Conservation (phyloP, 64 coral and sea anemone genomes). For the Montipora foliosa region DNA sequence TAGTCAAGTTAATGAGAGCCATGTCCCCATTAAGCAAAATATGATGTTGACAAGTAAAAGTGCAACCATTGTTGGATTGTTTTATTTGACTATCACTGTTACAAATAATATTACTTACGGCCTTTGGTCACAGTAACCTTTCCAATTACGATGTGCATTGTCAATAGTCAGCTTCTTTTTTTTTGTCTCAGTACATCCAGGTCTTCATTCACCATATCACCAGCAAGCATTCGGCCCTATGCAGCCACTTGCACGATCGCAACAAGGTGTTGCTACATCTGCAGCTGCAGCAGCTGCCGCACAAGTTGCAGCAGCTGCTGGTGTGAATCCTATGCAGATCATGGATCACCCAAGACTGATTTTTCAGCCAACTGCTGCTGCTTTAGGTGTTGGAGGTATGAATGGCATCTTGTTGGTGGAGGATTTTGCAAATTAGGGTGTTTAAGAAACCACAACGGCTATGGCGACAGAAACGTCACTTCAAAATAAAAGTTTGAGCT, state of each 20-base stretch:
- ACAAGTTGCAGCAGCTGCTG: constrained; percentile 36
- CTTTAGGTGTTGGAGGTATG: constrained; percentile 23
- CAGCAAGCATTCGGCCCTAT: constrained; percentile 26
- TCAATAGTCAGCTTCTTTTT: background rate
- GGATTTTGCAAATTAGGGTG: too few relatives aligned
- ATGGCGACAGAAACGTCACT: too few relatives aligned
- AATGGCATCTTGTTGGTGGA: background rate
- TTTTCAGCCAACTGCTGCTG: constrained; percentile 32
- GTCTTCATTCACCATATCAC: constrained; percentile 38
- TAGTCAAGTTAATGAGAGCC: too few relatives aligned
- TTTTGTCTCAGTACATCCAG: constrained; percentile 7
- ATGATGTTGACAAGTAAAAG: too few relatives aligned
- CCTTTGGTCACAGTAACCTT: background rate
- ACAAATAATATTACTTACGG: too few relatives aligned
- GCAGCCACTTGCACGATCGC: constrained; percentile 29
- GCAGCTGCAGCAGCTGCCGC: constrained; percentile 36
- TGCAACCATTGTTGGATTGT: too few relatives aligned
- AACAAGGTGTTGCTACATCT: constrained; percentile 43
- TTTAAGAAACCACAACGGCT: too few relatives aligned
- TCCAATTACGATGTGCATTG: background rate
- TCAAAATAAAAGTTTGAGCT: too few relatives aligned
- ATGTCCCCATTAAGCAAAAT: too few relatives aligned
- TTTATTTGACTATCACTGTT: too few relatives aligned
- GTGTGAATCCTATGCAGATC: constrained; percentile 45
- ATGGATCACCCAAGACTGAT: constrained; percentile 44